phyloP scores from a whole-genome alignment of 2,113 vertebrate genomes.

The Electrona antarctica region DNA sequence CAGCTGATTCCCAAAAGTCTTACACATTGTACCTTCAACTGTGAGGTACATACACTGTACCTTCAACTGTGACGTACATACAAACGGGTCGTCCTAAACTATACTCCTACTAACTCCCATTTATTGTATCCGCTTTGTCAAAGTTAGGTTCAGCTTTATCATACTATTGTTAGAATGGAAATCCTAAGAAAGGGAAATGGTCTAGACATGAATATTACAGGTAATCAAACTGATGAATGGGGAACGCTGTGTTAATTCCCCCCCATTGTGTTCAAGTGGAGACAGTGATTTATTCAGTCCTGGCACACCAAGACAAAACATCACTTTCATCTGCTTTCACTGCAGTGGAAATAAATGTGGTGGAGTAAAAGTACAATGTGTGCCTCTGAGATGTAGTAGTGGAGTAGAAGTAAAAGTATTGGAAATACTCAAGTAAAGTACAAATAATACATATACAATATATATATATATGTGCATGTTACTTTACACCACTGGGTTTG shows the following conservation, averaged over 20 bases:
- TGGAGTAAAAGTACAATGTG: no score
- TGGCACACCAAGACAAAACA: not conserved
- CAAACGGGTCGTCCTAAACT: not conserved
- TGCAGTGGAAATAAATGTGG: no score
- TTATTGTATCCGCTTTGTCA: not conserved
- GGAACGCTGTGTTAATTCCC: not conserved
- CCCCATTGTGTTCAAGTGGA: not conserved
- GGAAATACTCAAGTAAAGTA: no score
- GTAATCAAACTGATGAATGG: slow-evolving; percentile 7
- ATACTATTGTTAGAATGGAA: no score
- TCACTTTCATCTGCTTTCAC: not conserved
- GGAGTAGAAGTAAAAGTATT: no score
- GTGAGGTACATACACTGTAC: slow-evolving; percentile 15
- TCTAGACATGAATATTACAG: not conserved
- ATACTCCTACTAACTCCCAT: not conserved
- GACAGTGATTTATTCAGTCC: not conserved
- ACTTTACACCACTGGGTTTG: no score
- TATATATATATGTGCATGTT: no score
- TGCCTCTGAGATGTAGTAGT: no score
- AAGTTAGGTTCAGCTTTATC: not conserved
- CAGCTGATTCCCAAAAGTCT: slow-evolving; percentile 41
- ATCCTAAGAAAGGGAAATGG: not conserved
- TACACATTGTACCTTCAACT: not conserved
- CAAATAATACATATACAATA: no score
- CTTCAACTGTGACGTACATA: slow-evolving; percentile 4